phyloP scores from a whole-genome alignment of 1,140 invertebrate species.

The Hetaerina americana region DNA sequence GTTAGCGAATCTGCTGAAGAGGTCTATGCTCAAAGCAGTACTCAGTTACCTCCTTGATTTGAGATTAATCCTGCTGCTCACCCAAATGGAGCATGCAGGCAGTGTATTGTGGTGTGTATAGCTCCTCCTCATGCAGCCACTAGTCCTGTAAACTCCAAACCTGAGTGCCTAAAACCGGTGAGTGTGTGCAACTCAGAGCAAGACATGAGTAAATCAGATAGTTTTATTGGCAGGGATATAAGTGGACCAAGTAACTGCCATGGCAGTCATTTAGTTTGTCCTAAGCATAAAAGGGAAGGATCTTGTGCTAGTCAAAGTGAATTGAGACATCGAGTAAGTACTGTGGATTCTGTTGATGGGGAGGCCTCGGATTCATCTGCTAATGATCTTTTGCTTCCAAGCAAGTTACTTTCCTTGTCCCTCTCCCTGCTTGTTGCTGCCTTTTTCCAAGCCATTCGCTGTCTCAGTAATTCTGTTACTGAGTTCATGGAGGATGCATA shows the following conservation, averaged over 20 bases:
- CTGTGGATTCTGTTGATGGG: not conserved
- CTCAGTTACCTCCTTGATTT: not conserved
- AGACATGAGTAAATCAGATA: too few relatives aligned
- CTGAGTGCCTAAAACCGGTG: not conserved
- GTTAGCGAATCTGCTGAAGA: not conserved
- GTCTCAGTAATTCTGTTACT: constrained; percentile 20
- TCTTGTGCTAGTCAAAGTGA: not conserved
- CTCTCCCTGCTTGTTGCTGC: constrained; percentile 32
- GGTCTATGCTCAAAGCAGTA: not conserved
- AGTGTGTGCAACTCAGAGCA: not conserved
- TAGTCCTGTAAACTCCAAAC: not conserved
- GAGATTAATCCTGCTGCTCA: not conserved
- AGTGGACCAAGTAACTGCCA: not conserved
- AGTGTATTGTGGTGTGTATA: not conserved
- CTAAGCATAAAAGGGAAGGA: not conserved
- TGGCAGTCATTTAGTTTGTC: not conserved
- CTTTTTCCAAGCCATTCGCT: constrained; percentile 30
- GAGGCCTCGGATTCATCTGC: not conserved
- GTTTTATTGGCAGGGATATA: not conserved
- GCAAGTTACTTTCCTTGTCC: constrained; percentile 32
- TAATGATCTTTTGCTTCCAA: constrained; percentile 23
- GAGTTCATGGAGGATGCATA: constrained; percentile 31
- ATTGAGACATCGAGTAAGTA: not conserved
- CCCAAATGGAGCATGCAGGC: not conserved
- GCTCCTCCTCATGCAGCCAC: not conserved